Evolutionary conservation across 2,797 vertebrate genomes (phyloP).

Genomic region (Euphonia xanthogaster): DNA sequence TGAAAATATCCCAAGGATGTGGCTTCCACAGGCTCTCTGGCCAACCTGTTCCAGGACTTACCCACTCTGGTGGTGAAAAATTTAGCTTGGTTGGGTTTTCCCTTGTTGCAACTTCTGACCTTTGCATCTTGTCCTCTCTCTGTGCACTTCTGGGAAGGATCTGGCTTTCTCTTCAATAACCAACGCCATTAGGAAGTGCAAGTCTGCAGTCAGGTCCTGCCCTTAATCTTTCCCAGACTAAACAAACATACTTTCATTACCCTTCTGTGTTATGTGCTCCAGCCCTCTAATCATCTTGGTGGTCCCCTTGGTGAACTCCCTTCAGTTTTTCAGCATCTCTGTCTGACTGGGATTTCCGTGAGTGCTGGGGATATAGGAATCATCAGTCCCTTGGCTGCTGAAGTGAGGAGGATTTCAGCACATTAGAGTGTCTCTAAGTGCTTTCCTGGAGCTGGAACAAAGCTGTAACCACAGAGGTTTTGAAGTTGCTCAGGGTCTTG

Average conservation of each 20-base stretch:
- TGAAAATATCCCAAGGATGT: neutral
- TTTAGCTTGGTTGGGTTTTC: neutral
- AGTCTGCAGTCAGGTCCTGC: neutral
- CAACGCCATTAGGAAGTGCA: neutral
- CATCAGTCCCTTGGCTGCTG: neutral
- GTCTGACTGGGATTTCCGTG: neutral
- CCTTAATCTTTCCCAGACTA: neutral
- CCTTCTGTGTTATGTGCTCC: neutral
- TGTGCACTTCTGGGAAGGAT: neutral
- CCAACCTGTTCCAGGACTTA: neutral
- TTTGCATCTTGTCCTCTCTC: neutral
- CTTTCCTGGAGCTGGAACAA: neutral
- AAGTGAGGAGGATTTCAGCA: neutral
- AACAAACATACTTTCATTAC: neutral
- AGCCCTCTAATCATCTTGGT: neutral
- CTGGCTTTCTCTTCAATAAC: neutral
- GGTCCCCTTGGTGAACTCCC: neutral
- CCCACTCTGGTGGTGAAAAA: neutral
- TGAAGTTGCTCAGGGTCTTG: neutral
- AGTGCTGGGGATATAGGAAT: neutral
- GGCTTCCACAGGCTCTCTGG: neutral
- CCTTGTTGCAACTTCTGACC: neutral
- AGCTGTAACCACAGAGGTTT: neutral
- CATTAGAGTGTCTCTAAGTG: neutral
- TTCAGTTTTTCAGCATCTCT: neutral